Percentiles rank a stretch among this genome's conserved stretches.
phyloP scores from a whole-genome alignment of 2,888 invertebrate species.

The Seira musarum region DNA sequence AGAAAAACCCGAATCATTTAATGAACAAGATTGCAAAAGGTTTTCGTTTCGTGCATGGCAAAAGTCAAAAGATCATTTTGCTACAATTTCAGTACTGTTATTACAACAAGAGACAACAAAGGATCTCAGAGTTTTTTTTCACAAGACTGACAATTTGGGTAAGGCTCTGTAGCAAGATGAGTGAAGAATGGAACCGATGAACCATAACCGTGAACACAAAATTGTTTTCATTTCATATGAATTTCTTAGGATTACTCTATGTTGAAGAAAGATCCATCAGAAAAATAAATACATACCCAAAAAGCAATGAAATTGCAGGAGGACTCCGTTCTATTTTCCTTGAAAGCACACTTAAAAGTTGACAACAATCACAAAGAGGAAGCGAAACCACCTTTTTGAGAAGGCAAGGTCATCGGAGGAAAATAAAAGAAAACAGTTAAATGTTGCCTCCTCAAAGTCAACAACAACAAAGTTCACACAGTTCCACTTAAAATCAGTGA shows the following conservation, averaged over 20 bases:
- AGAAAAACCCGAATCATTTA: neutral
- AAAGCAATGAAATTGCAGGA: neutral
- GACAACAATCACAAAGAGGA: neutral
- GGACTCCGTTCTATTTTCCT: neutral
- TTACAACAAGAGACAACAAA: too few species aligned
- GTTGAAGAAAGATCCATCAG: too few species aligned
- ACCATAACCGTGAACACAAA: neutral
- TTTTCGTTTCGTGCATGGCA: too few species aligned
- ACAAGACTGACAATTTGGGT: neutral
- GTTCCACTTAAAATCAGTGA: neutral
- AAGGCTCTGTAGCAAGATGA: neutral
- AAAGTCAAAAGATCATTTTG: too few species aligned
- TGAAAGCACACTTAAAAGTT: neutral
- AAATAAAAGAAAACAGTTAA: neutral
- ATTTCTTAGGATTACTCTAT: too few species aligned
- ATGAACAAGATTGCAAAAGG: too few species aligned
- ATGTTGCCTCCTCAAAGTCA: neutral
- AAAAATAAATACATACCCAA: neutral
- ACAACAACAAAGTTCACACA: neutral
- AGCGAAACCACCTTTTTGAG: neutral
- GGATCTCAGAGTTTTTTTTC: too few species aligned
- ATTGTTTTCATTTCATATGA: too few species aligned
- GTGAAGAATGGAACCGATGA: neutral
- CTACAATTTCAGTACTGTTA: too few species aligned
- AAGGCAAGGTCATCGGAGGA: neutral